A percentile compares a stretch with the other conserved stretches of the same genome.
Conservation (phyloP, 2,888 invertebrate genomes). For the Urechis unicinctus region DNA sequence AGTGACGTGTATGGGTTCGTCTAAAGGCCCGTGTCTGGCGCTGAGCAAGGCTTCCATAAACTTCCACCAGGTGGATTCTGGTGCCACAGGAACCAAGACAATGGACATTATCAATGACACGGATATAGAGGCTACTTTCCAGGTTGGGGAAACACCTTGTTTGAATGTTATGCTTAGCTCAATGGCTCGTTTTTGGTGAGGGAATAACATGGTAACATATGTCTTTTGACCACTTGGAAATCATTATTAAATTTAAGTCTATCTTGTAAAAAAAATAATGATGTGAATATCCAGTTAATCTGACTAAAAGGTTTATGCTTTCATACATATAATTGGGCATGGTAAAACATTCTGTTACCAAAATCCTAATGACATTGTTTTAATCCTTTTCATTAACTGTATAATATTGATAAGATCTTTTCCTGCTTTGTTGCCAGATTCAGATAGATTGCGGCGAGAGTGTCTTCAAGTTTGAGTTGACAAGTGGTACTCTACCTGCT, state of each 20-base stretch:
- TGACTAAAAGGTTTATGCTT: no score
- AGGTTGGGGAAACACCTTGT: conserved; percentile 25
- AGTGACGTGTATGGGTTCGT: conserved; percentile 41
- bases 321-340: no score
- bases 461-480: conserved; percentile 40
- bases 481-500: conserved; percentile 32
- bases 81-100: conserved; percentile 30
- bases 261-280: no score
- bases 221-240: no score
- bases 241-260: no score
- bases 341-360: no score
- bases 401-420: no score
- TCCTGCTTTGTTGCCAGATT: conserved; percentile 32
- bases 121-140: conserved; percentile 37
- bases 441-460: conserved; percentile 44
- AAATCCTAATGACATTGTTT: neutral
- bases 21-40: conserved; percentile 32
- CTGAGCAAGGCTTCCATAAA: conserved; percentile 34
- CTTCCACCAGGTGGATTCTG: conserved; percentile 39
- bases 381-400: neutral
- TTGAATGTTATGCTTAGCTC: no score
- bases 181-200: no score
- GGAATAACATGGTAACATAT: no score
- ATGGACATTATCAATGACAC: conserved; percentile 42
- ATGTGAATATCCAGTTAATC: no score